Percentiles rank a stretch among this genome's conserved stretches.
These are phyloP conservation scores for Drosophila paulistorum DNA, from an alignment of 1,140 invertebrate genomes.

Conservation along the genomic window DNA sequence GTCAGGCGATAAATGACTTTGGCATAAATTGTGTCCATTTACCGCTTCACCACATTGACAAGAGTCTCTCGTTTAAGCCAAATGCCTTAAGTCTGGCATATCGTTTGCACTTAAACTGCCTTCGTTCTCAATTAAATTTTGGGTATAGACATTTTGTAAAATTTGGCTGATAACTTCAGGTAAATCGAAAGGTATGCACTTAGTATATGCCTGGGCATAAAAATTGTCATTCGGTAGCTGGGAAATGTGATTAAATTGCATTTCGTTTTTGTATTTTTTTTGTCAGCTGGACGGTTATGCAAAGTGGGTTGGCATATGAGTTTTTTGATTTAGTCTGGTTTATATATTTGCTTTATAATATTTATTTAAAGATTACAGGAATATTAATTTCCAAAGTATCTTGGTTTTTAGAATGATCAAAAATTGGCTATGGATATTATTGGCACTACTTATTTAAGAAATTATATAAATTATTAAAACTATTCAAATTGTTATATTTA, in stretches of 20 bases:
- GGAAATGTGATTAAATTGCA: slow-evolving; percentile 54
- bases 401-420: too few species aligned
- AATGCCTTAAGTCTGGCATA: slow-evolving; percentile 22
- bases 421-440: too few species aligned
- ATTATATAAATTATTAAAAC: too few species aligned
- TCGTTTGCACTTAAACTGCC: slow-evolving; percentile 49
- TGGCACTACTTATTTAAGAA: too few species aligned
- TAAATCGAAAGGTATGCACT: slow-evolving; percentile 4
- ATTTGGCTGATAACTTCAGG: slow-evolving; percentile 28
- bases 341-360: too few species aligned
- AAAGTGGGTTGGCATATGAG: neutral
- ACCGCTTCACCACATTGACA: slow-evolving; percentile 41
- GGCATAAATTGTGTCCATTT: slow-evolving; percentile 54
- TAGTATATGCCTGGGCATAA: slow-evolving; percentile 46
- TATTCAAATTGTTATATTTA: too few species aligned
- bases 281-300: slow-evolving; percentile 22
- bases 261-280: slow-evolving; percentile 6
- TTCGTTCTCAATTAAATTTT: slow-evolving; percentile 54
- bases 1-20: slow-evolving; percentile 45
- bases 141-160: slow-evolving; percentile 22
- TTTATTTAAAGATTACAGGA: too few species aligned
- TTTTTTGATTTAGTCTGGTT: neutral
- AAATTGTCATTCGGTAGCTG: slow-evolving; percentile 50
- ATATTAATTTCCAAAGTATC: too few species aligned
- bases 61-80: neutral